A percentile compares a stretch with the other conserved stretches of the same genome.
Conservation (phyloP, 2,113 vertebrate species). For the Onychostoma macrolepis region DNA sequence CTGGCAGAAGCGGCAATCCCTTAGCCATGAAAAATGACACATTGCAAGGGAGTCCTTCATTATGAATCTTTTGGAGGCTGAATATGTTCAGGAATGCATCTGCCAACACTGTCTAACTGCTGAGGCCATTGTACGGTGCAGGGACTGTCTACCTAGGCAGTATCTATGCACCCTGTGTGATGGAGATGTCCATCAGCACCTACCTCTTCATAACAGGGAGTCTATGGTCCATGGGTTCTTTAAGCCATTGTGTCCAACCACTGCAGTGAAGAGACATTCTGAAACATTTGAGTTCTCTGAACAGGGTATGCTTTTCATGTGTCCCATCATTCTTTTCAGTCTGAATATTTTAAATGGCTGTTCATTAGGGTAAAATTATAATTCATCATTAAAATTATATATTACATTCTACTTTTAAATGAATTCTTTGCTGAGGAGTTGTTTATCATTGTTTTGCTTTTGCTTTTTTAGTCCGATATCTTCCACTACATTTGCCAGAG, state of each 20-base stretch:
- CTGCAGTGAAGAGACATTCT: conserved; percentile 1
- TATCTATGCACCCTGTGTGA: background rate
- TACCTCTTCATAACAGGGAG: background rate
- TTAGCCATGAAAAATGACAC: too few relatives aligned
- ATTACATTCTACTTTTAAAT: background rate
- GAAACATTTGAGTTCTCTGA: background rate
- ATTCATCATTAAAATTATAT: background rate
- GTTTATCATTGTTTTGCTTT: background rate
- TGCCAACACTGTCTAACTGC: too few relatives aligned
- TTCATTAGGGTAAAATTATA: background rate
- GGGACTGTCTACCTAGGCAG: background rate
- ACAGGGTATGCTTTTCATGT: too few relatives aligned
- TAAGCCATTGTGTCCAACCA: background rate
- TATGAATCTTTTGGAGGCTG: too few relatives aligned
- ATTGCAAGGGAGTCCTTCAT: too few relatives aligned
- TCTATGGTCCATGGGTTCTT: background rate
- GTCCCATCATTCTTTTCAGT: background rate
- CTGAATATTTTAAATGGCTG: background rate
- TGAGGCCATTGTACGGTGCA: too few relatives aligned
- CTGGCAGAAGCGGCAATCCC: too few relatives aligned
- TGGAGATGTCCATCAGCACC: background rate
- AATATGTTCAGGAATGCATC: too few relatives aligned
- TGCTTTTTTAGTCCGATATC: background rate
- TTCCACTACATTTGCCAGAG: background rate
- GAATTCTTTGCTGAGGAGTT: background rate